These are phyloP conservation scores for Micrastur ruficollis DNA, from an alignment of 2,797 vertebrate species.

Conservation along the genomic window DNA sequence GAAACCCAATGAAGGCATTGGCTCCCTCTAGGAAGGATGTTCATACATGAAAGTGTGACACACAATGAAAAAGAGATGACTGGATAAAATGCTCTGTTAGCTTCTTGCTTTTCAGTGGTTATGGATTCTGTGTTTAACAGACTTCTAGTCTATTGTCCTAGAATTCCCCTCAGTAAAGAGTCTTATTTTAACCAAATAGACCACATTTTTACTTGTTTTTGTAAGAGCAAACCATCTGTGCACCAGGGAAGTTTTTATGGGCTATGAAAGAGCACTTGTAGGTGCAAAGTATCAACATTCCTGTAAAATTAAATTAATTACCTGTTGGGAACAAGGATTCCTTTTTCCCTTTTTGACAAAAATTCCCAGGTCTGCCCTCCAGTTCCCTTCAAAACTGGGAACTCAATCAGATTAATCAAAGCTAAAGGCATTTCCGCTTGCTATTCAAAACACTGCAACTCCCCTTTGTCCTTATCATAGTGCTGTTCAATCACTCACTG, in stretches of 20 bases:
- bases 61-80: not conserved
- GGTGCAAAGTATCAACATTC: conserved; percentile 53
- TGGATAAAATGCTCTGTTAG: not conserved
- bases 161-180: not conserved
- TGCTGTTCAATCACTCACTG: conserved; percentile 18
- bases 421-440: conserved; percentile 33
- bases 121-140: conserved; percentile 3
- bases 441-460: conserved; percentile 21
- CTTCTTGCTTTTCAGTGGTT: not conserved
- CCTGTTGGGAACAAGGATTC: conserved; percentile 49
- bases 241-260: not conserved
- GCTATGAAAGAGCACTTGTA: conserved; percentile 21
- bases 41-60: not conserved
- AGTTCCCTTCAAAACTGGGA: not conserved
- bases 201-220: conserved; percentile 32
- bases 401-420: conserved; percentile 50
- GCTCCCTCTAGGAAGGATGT: not conserved
- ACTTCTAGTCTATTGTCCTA: not conserved
- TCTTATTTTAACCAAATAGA: conserved; percentile 16
- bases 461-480: conserved; percentile 23
- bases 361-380: conserved; percentile 18
- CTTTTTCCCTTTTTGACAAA: not conserved
- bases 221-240: conserved; percentile 33
- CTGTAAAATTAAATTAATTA: conserved; percentile 63
- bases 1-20: not conserved